Conservation (phyloP, 92 coral and sea anemone genomes). For the Montipora capitata region DNA sequence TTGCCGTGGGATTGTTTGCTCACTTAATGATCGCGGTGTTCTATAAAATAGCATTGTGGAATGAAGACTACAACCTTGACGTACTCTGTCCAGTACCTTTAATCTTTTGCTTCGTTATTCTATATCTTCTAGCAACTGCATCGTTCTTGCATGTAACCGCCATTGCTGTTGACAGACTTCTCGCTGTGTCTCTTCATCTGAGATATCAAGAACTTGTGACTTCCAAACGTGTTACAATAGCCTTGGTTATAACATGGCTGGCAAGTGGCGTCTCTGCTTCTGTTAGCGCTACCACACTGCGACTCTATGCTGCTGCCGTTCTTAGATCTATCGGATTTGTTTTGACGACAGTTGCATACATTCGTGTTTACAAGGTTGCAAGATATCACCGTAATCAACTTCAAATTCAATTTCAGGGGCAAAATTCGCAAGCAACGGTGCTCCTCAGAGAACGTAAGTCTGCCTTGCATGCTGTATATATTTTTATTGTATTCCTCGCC, state of each 20-base stretch:
- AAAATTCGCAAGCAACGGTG: constrained; percentile 10
- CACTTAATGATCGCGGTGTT: no score
- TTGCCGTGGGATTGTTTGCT: no score
- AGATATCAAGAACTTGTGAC: constrained; percentile 45
- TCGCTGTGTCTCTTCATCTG: constrained; percentile 17
- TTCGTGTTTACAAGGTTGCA: neutral
- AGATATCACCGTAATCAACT: constrained; percentile 20
- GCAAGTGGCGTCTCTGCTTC: neutral
- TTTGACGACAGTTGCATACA: neutral
- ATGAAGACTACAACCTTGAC: no score
- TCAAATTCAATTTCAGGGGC: constrained; percentile 22
- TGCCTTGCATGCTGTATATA: neutral
- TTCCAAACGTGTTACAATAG: neutral
- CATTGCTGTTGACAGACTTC: no score
- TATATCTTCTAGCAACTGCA: no score
- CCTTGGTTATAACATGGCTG: constrained; percentile 36
- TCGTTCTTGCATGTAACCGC: no score
- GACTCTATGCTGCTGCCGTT: no score
- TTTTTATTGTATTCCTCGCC: neutral
- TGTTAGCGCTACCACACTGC: neutral
- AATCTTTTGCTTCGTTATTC: no score
- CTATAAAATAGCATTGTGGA: no score
- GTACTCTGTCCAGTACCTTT: no score
- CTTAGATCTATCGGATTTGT: neutral
- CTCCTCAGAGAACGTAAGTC: constrained; percentile 23